Evolutionary conservation across 2,113 vertebrate genomes (phyloP), one percentile per base, ranked within the genome.

Genomic region (Chloebia gouldiae): DNA sequence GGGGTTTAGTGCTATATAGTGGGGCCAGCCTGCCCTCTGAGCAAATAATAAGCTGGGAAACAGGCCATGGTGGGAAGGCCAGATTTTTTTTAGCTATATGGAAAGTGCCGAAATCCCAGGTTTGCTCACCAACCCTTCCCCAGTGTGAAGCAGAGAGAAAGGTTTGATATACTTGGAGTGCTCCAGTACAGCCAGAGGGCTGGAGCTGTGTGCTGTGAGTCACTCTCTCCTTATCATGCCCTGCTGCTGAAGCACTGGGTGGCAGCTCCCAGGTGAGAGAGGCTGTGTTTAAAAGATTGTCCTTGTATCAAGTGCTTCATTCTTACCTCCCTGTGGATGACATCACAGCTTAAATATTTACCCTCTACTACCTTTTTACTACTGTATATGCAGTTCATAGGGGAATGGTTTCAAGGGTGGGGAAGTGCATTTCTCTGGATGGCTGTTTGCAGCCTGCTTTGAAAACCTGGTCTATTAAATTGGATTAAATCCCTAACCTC

Each of bases 261-360:
- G 64, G 83, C 50, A 88, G 75, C 37, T 78, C 56, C n/a, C 40
- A 47, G 68, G 54, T n/a, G 33, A 92, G 71, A 77, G 37, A 24
- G 72, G 10, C 50, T 79, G 73, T 73, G 44, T 73, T 85, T 42
- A 17, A 65, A 53, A 61, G 28, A 50, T 19, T 91, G 73, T 79
- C 66, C 45, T 79, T 11, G 2, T 54, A 61, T 79, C 45, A 1
- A 81, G 45, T 69, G n/a, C 23, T 94, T 86, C 47, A 0, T 84
- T 88, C 73, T 81, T 64, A 30, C 73, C 53, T 50, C 64, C 47
- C 69, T n/a, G 14, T 31, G 61, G 60, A 66, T 95, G 78, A 92
- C 50, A 84, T 92, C 92, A 86, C 49, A 47, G 57, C 53, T 97
- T 86, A 96, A 96, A 97, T 91, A 94, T 96, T 97, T 95, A 79